Evolutionary conservation across 1,140 invertebrate species (phyloP).

Genomic region (Drosophila pallidifrons): DNA sequence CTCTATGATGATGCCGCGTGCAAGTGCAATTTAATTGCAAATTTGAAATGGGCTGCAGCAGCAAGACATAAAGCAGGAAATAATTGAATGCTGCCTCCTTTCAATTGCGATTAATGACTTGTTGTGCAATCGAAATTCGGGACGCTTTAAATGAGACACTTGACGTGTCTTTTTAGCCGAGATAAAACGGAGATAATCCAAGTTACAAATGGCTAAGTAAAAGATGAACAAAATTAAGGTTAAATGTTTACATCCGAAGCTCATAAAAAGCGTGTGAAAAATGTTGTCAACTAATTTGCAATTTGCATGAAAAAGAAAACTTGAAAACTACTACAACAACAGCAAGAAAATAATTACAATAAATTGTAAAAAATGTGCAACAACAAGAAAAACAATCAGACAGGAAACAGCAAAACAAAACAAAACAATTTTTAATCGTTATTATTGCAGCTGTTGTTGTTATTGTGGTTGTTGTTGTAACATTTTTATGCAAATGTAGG

Average conservation of each 20-base stretch:
- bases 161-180: background rate
- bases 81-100: background rate
- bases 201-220: background rate
- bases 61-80: background rate
- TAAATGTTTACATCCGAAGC: constrained; percentile 76
- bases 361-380: constrained; percentile 68
- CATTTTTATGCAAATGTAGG: constrained; percentile 79
- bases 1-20: constrained; percentile 11
- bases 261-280: constrained; percentile 80
- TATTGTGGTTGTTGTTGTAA: constrained; percentile 43
- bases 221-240: constrained; percentile 63
- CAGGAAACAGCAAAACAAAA: constrained; percentile 69
- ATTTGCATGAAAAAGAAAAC: constrained; percentile 61
- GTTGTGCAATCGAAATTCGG: background rate
- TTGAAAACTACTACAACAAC: constrained; percentile 32
- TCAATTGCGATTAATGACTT: background rate
- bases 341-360: constrained; percentile 69
- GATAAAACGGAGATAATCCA: background rate
- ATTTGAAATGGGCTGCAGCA: background rate
- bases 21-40: constrained; percentile 16
- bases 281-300: constrained; percentile 72
- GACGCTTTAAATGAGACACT: background rate
- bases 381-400: constrained; percentile 62
- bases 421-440: constrained; percentile 68
- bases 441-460: constrained; percentile 40